These are phyloP conservation scores for Onthophagus taurus DNA, from an alignment of 1,140 invertebrate genomes.

Conservation along the genomic window DNA sequence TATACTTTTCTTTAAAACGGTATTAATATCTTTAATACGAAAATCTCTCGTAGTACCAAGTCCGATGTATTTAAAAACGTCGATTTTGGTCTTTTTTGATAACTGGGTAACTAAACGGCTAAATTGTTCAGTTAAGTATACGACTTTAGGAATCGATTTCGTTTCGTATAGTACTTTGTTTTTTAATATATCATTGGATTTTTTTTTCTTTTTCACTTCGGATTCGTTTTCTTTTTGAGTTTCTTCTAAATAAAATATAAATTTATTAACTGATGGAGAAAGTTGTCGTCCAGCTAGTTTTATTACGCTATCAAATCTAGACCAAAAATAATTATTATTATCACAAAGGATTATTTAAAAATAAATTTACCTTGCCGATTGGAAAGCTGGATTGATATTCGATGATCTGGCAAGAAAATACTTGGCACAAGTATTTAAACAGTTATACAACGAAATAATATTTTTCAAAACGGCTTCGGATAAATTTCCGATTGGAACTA, in stretches of 20 bases:
- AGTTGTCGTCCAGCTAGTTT: slow-evolving; percentile 47
- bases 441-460: slow-evolving; percentile 38
- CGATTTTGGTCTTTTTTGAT: slow-evolving; percentile 46
- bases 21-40: slow-evolving; percentile 31
- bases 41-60: slow-evolving; percentile 48
- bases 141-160: slow-evolving; percentile 46
- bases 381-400: slow-evolving; percentile 38
- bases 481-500: slow-evolving; percentile 33
- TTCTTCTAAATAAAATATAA: slow-evolving; percentile 46
- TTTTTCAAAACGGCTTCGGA: slow-evolving; percentile 41
- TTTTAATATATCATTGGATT: slow-evolving; percentile 37
- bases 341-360: neutral
- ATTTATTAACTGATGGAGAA: slow-evolving; percentile 43
- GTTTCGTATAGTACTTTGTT: slow-evolving; percentile 51
- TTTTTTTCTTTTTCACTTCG: slow-evolving; percentile 25
- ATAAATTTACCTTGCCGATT: slow-evolving; percentile 37
- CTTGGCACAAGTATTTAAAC: slow-evolving; percentile 40
- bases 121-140: slow-evolving; percentile 50
- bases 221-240: slow-evolving; percentile 33
- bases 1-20: slow-evolving; percentile 1
- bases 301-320: slow-evolving; percentile 46
- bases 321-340: slow-evolving; percentile 15
- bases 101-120: slow-evolving; percentile 47
- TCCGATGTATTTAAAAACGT: slow-evolving; percentile 45
- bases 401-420: slow-evolving; percentile 41